Evolutionary conservation across 2,797 vertebrate genomes (phyloP).

Genomic region (Gallinago nigripennis): DNA sequence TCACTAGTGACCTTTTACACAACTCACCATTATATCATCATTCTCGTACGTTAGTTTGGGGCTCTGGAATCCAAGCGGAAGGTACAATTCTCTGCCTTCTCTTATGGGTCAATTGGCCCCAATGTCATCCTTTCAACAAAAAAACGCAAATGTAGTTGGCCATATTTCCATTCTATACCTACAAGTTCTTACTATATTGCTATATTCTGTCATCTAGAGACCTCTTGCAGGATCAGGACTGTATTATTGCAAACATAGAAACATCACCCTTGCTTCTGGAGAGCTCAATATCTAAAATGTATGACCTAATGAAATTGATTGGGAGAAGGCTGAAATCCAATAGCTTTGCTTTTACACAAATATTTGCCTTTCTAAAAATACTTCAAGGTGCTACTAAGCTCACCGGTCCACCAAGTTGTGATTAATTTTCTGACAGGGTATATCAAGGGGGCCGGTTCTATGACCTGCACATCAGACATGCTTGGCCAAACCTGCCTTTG

Average conservation of each 20-base stretch:
- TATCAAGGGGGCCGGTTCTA: not conserved
- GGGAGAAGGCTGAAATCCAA: not conserved
- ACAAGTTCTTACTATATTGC: fast-evolving
- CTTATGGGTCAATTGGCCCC: not conserved
- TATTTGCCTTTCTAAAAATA: not conserved
- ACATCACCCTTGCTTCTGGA: not conserved
- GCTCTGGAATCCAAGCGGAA: not conserved
- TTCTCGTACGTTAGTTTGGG: not conserved
- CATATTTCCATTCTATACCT: not conserved
- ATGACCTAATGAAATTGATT: not conserved
- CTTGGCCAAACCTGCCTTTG: not conserved
- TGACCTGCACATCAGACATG: not conserved
- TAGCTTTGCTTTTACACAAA: not conserved
- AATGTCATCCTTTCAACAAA: not conserved
- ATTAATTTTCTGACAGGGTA: not conserved
- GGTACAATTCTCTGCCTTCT: not conserved
- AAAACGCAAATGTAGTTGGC: not conserved
- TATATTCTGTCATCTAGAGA: not conserved
- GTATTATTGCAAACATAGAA: not conserved
- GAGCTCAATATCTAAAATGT: not conserved
- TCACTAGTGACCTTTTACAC: slow-evolving; percentile 12
- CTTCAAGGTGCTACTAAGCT: not conserved
- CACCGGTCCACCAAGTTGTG: not conserved
- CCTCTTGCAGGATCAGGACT: not conserved
- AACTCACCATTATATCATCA: not conserved